Percentiles rank a stretch among this genome's conserved stretches.
phyloP scores from a whole-genome alignment of 2,113 vertebrate genomes.

The Callopanchax toddi region DNA sequence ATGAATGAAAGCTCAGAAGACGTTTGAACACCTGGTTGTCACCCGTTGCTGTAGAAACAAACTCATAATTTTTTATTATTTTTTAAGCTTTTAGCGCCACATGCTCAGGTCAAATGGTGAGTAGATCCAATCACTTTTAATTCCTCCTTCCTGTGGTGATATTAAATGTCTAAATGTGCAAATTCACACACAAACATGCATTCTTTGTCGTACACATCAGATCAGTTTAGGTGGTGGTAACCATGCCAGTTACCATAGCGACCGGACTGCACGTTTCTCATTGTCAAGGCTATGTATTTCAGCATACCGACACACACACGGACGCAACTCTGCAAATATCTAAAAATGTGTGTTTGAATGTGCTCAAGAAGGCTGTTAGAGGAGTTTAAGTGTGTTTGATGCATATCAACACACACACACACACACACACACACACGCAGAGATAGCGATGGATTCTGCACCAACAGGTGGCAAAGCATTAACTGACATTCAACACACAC shows the following conservation, averaged over 20 bases:
- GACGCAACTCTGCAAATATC: slow-evolving; percentile 11
- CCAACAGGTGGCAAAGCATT: slow-evolving; percentile 51
- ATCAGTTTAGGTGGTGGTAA: slow-evolving; percentile 70
- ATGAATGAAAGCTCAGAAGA: neutral
- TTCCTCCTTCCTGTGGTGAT: neutral
- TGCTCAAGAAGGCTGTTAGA: neutral
- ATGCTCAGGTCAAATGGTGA: slow-evolving; percentile 21
- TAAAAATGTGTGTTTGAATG: slow-evolving; percentile 10
- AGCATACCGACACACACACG: slow-evolving; percentile 54
- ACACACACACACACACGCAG: slow-evolving; percentile 1
- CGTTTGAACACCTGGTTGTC: slow-evolving; percentile 38
- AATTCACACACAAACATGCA: neutral
- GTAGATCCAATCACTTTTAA: slow-evolving; percentile 11
- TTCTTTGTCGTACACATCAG: slow-evolving; percentile 12
- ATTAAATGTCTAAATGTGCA: neutral
- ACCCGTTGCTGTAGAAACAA: slow-evolving; percentile 62
- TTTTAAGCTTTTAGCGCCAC: slow-evolving; percentile 14
- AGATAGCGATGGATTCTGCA: neutral
- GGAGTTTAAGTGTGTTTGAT: neutral
- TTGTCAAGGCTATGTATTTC: slow-evolving; percentile 59
- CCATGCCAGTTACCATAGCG: slow-evolving; percentile 80
- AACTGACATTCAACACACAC: slow-evolving; percentile 2
- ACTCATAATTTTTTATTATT: slow-evolving; percentile 32
- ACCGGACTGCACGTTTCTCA: slow-evolving; percentile 73
- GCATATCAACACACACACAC: neutral